Base-by-base conservation (phyloP, 2,888 invertebrate species). In the Gonocerus acuteangulatus region DNA sequence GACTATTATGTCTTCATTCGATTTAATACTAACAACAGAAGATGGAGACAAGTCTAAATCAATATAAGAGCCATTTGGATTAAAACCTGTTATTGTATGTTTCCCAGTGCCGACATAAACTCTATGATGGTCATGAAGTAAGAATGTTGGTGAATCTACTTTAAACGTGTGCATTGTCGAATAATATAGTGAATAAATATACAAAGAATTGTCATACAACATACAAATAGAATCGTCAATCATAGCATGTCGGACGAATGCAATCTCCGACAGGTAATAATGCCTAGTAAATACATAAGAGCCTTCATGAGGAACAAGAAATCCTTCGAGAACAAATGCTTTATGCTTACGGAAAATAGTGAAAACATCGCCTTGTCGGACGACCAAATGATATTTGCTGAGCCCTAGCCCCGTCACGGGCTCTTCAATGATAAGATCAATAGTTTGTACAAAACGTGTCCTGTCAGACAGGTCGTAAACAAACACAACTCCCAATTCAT, bases 331-430 rank as follows among this genome's bases (percentile, higher is more conserved):
- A 21, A 62, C 54, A 23, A 42, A 47, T 23, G 32, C 42, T 21
- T 51, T 22, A 6, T 48, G 36, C 21, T 62, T 64, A 36, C 39
- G 39, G 44, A 62, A 65, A 6, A 65, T 36, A 36, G 64, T 60
- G 21, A 65, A 65, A 2, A 47, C 54, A 49, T 65, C 64, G 16
- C 62, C 64, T 36, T 65, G 64, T 19, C 62, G 32, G 7, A 65
- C 62, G 11, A 65, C 4, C 18, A 65, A 21, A 21, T 60, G 60
- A 7, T 49, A 49, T 18, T 49, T 32, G 27, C 54, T 59, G 18
- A 60, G 36, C 9, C 62, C 60, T n/a, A 65, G 16, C 9, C 60
- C 32, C 18, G 51, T 45, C 18, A 65, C 61, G n/a, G 48, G 52
- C 22, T 64, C 64, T 7, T 59, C 52, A 42, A 49, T 48, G n/a